phyloP scores from a whole-genome alignment of 2,113 vertebrate genomes.

The Prunella himalayana region DNA sequence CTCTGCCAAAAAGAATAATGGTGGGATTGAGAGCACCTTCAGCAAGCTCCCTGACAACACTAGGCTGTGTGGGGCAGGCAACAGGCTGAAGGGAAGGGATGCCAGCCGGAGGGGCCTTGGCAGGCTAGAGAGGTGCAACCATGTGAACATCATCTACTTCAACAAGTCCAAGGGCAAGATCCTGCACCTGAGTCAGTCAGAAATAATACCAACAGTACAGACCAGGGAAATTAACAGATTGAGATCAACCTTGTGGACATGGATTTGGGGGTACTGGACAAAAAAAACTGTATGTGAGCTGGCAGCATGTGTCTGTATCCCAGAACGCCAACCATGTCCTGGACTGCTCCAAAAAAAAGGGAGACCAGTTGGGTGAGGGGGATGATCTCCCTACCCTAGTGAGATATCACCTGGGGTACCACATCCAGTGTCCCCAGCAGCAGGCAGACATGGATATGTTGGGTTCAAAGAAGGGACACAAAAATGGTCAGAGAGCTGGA shows the following conservation, averaged over 20 bases:
- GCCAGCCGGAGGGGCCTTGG: background rate
- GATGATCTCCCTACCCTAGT: fast-evolving
- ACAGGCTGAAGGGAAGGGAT: background rate
- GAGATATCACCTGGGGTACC: background rate
- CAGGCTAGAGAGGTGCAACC: fast-evolving
- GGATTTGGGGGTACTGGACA: no score
- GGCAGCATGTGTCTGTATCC: fast-evolving
- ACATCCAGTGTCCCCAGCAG: background rate
- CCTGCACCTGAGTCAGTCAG: background rate
- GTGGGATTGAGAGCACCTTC: fast-evolving
- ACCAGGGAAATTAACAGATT: background rate
- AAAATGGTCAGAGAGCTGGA: background rate
- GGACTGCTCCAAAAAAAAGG: background rate
- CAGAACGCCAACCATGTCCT: background rate
- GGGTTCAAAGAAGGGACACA: background rate
- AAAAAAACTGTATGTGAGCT: fast-evolving
- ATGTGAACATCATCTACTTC: background rate
- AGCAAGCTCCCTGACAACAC: background rate
- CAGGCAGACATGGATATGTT: fast-evolving
- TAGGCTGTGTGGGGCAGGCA: fast-evolving
- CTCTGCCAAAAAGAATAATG: fast-evolving
- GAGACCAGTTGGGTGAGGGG: fast-evolving
- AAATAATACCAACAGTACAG: background rate
- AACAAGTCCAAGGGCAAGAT: background rate
- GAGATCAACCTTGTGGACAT: fast-evolving